Conservation (phyloP, 2,888 invertebrate genomes). For the Macaria notata region DNA sequence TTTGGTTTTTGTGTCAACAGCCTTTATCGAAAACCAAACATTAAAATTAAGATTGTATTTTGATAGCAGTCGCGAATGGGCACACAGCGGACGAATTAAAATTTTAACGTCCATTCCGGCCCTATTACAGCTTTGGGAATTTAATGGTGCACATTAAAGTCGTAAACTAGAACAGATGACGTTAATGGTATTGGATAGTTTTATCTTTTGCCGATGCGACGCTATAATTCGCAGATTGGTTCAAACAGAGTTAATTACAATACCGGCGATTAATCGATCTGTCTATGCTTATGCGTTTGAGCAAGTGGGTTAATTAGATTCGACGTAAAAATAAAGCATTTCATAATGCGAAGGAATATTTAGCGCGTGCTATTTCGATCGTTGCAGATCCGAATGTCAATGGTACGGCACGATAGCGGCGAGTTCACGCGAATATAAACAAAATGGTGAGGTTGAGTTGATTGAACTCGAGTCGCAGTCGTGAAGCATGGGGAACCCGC, state of each 20-base stretch:
- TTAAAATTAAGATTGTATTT: slow-evolving; percentile 33
- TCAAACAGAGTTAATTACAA: background rate
- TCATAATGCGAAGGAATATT: slow-evolving; percentile 44
- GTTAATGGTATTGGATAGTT: slow-evolving; percentile 7
- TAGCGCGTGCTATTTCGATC: slow-evolving; percentile 57
- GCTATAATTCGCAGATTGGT: background rate
- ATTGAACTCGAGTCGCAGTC: slow-evolving; percentile 50
- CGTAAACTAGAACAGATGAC: slow-evolving; percentile 11
- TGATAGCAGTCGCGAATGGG: slow-evolving; percentile 31
- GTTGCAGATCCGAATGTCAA: slow-evolving; percentile 66
- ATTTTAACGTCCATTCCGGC: slow-evolving; percentile 22
- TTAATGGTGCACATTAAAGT: slow-evolving; percentile 18
- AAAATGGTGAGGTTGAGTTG: slow-evolving; percentile 61
- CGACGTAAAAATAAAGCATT: slow-evolving; percentile 38
- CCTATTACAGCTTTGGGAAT: slow-evolving; percentile 13
- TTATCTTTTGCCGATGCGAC: slow-evolving; percentile 1
- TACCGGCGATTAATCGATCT: background rate
- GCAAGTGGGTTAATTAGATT: slow-evolving; percentile 36
- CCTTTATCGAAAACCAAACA: slow-evolving; percentile 37
- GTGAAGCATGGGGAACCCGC: slow-evolving; percentile 40
- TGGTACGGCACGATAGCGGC: slow-evolving; percentile 52
- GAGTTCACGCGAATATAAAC: slow-evolving; percentile 51
- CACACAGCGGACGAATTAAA: slow-evolving; percentile 21
- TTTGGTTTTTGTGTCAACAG: slow-evolving; percentile 34
- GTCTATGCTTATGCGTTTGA: background rate